These are phyloP conservation scores for Apoderus coryli DNA, from an alignment of 2,888 invertebrate species.

Conservation along the genomic window DNA sequence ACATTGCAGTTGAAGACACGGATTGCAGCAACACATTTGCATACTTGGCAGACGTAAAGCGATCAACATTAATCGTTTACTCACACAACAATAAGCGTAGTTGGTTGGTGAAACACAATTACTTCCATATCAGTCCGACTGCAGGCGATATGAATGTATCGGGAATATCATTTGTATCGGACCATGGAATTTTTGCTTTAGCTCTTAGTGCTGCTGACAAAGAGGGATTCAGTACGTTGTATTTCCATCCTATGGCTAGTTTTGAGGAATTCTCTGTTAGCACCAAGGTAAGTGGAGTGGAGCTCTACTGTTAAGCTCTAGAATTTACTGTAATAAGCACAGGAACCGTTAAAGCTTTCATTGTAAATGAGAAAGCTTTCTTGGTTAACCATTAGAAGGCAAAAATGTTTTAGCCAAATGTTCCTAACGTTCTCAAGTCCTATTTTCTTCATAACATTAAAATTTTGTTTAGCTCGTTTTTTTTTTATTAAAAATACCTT, in stretches of 20 bases:
- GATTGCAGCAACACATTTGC: slow-evolving; percentile 57
- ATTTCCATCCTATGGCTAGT: slow-evolving; percentile 68
- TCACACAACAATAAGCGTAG: slow-evolving; percentile 57
- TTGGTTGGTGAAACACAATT: slow-evolving; percentile 45
- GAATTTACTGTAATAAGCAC: too few species aligned
- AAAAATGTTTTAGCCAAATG: too few species aligned
- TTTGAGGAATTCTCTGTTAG: slow-evolving; percentile 63
- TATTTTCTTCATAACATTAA: too few species aligned
- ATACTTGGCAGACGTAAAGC: slow-evolving; percentile 56
- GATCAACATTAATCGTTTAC: slow-evolving; percentile 58
- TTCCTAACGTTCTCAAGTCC: too few species aligned
- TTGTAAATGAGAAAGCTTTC: too few species aligned
- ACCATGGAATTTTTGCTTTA: slow-evolving; percentile 63
- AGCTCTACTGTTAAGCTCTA: too few species aligned
- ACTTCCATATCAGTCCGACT: slow-evolving; percentile 40
- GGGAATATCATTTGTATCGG: slow-evolving; percentile 55
- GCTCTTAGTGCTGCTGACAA: slow-evolving; percentile 48
- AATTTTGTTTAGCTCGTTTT: too few species aligned
- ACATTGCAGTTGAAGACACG: slow-evolving; percentile 61
- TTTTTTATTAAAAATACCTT: too few species aligned
- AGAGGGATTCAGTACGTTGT: slow-evolving; percentile 55
- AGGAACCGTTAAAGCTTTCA: too few species aligned
- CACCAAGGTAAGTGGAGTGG: slow-evolving; percentile 34
- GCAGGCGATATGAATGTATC: slow-evolving; percentile 59
- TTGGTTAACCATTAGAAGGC: too few species aligned